These are phyloP conservation scores for Tokudaia muenninki DNA, from an alignment of 2,797 vertebrate genomes.

Conservation along the genomic window DNA sequence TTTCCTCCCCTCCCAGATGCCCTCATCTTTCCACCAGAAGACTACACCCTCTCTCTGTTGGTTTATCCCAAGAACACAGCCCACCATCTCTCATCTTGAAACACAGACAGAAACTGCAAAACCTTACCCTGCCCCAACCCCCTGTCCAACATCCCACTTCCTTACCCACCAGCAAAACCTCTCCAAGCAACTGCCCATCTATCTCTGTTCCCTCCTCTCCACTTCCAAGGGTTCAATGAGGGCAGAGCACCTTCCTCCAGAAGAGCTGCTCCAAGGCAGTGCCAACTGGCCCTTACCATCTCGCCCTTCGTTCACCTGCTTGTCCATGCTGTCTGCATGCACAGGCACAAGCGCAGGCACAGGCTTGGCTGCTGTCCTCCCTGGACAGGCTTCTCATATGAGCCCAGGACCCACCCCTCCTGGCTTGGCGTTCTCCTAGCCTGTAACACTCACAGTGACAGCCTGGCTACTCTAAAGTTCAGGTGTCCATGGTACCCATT, in stretches of 20 bases:
- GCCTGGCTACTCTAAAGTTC: not conserved
- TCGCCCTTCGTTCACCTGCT: not conserved
- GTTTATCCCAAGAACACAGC: not conserved
- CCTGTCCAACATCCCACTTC: fast-evolving
- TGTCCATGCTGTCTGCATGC: not conserved
- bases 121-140: not conserved
- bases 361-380: not conserved
- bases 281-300: not conserved
- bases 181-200: fast-evolving
- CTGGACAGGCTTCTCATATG: not conserved
- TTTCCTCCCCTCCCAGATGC: not conserved
- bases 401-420: not conserved
- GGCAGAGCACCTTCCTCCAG: not conserved
- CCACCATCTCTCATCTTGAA: not conserved
- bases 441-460: not conserved
- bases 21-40: too few relatives aligned
- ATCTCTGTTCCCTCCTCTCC: not conserved
- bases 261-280: not conserved
- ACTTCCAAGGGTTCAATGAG: not conserved
- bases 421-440: not conserved
- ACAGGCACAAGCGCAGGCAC: not conserved
- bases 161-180: not conserved
- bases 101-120: not conserved
- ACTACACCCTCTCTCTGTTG: not conserved
- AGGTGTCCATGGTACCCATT: not conserved